Percentiles rank a stretch among this genome's conserved stretches.
Conservation (phyloP, 2,797 vertebrate genomes). For the Astyanax mexicanus region DNA sequence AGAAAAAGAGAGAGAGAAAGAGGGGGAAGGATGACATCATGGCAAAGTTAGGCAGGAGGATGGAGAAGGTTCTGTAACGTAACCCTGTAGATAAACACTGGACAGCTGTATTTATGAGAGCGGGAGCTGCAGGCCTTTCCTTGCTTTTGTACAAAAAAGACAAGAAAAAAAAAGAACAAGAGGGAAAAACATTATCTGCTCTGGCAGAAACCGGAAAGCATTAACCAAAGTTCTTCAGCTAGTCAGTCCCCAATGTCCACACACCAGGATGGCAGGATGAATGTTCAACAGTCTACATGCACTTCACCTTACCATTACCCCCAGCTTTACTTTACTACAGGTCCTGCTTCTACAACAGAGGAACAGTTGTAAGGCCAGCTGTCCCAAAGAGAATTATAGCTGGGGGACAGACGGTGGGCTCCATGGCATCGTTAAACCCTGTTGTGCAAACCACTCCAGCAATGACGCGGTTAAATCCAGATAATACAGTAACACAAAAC, state of each 20-base stretch:
- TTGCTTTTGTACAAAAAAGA: constrained; percentile 64
- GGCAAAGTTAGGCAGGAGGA: constrained; percentile 75
- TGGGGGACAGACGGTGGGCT: constrained; percentile 61
- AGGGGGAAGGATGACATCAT: constrained; percentile 75
- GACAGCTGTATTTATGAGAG: constrained; percentile 82
- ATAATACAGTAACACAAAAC: constrained; percentile 29
- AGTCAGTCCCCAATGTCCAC: constrained; percentile 50
- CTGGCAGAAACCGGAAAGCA: constrained; percentile 60
- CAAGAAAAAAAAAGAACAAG: not conserved
- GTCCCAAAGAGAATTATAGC: constrained; percentile 65
- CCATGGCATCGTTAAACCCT: constrained; percentile 58
- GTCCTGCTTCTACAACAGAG: constrained; percentile 40
- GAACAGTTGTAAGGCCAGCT: constrained; percentile 68
- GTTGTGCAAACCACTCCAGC: constrained; percentile 45
- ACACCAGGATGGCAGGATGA: constrained; percentile 23
- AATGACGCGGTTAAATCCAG: constrained; percentile 41
- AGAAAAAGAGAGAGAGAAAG: constrained; percentile 20
- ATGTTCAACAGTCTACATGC: not conserved
- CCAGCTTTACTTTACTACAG: constrained; percentile 21
- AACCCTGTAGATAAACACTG: constrained; percentile 79
- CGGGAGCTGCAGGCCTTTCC: constrained; percentile 70
- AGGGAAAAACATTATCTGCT: constrained; percentile 74
- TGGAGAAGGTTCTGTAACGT: constrained; percentile 71
- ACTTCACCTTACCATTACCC: constrained; percentile 14
- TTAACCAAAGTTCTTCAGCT: no score